Base-by-base conservation (phyloP, 2,113 vertebrate genomes). In the Dolichallabes microphthalmus region DNA sequence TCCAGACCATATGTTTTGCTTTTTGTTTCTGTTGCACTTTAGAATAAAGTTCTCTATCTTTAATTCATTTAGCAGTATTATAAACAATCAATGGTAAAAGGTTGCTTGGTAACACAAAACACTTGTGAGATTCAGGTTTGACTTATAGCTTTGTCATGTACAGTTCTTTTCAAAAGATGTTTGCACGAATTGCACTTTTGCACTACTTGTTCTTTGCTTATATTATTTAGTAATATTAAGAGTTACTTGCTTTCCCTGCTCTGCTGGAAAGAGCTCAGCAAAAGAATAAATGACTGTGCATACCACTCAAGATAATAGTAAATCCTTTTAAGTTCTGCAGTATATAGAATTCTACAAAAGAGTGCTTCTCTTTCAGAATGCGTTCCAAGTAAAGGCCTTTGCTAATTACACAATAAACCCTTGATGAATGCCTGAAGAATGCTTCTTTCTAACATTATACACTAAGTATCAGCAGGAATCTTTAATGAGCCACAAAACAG, bases 211-310 rank as follows among this genome's bases (percentile, higher is more conserved):
- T 63, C 32, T 30, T 57, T 53, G 14, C 61, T 78, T 30, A 81
- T 79, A 82, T 60, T 63, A 82, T 52, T 63, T 79, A 35, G 84
- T 76, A 20, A 74, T 52, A 80, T 27, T 27, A 53, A 1, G 50
- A 64, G 39, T 27, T 7, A 68, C 4, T 57, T 60, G 82, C 30
- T 50, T 39, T 57, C 55, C 13, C 15, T 9, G 2, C 3, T 30
- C 11, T 53, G 19, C 32, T 30, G 74, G 82, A 80, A 35, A 82
- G 66, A 12, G 10, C 17, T n/a, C 30, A 35, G 74, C 45, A 13
- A 74, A 69, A 80, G 68, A 66, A 82, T 89, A 79, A 89, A 88
- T 91, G 78, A 86, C 30, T 66, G 7, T 1, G 19, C 30, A 27
- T n/a, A 2, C 32, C 17, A 35, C 2, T 69, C 7, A 32, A 71